Base-by-base conservation (phyloP, 2,888 invertebrate genomes). In the Amphipyra tragopoginis region DNA sequence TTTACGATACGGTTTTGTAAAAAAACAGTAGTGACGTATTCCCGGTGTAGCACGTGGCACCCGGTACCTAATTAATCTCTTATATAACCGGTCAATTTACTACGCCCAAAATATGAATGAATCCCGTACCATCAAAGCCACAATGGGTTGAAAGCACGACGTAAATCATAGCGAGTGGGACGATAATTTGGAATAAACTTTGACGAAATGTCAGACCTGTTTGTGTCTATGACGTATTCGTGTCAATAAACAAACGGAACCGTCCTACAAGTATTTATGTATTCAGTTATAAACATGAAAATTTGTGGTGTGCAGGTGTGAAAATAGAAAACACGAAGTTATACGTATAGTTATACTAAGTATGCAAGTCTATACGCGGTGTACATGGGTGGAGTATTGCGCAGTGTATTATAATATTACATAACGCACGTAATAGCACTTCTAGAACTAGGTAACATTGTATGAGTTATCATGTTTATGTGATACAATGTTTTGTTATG, bases 381-480 rank as follows among this genome's bases (percentile, higher is more conserved):
- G 15, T 57, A 54, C 72, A 53, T 51, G 42, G 21, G 38, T 56
- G 43, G 13, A 50, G 57, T 45, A 78, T 49, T 79, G 65, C 79
- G 76, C 65, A 79, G 57, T 67, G 49, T 45, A 40, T 40, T 62
- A 52, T 63, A 65, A 52, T 49, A 50, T 72, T 75, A 60, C 50
- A 58, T 65, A 75, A 72, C 47, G 13, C 15, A 33, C 45, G 38
- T 62, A 59, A 60, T 45, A 48, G 49, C 48, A 65, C 51, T 59
- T 59, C 43, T 62, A 66, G 56, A 40, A 55, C 42, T 59, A 47
- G 9, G 15, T 48, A 56, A 34, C 60, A 55, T 36, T 66, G 42
- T 69, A 38, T 56, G 44, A 64, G 65, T 51, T 70, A 53, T 71
- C 42, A 53, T 59, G 48, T 62, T 60, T 72, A 50, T 52, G 39